These are phyloP conservation scores for Calliopum simillimum DNA, from an alignment of 2,888 invertebrate genomes.

Conservation along the genomic window DNA sequence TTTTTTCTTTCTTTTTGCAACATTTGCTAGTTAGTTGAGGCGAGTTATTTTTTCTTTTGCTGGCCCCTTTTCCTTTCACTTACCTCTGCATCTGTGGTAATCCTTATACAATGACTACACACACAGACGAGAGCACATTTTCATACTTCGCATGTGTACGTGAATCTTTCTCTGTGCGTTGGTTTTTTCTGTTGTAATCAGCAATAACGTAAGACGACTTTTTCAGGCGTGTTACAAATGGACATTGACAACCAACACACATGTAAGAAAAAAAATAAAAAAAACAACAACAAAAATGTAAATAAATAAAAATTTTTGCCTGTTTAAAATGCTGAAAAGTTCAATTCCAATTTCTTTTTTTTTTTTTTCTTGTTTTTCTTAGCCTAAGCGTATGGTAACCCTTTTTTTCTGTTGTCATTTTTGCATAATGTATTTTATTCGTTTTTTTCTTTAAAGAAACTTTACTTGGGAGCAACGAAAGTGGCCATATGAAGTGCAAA, in stretches of 20 bases:
- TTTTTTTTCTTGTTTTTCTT: background rate
- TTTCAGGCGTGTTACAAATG: constrained; percentile 42
- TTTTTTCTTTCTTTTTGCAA: background rate
- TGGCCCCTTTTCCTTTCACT: background rate
- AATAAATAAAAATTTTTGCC: constrained; percentile 26
- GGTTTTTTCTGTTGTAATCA: constrained; percentile 7
- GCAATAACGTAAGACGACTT: background rate
- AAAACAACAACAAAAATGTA: constrained; percentile 7
- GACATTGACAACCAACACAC: constrained; percentile 45
- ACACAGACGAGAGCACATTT: background rate
- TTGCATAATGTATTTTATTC: constrained; percentile 3
- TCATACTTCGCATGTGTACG: background rate
- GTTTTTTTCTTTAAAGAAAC: background rate
- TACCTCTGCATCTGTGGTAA: background rate
- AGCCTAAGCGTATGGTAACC: constrained; percentile 11
- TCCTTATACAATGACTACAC: background rate
- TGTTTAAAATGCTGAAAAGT: constrained; percentile 23
- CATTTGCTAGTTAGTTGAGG: constrained; percentile 12
- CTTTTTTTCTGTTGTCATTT: constrained; percentile 7
- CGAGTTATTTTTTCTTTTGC: constrained; percentile 2
- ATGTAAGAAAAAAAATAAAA: background rate
- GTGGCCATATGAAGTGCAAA: constrained; percentile 14
- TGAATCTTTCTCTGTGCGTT: background rate
- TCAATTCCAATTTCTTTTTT: constrained; percentile 12
- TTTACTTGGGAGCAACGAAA: background rate